Base-by-base conservation (phyloP, 2,113 vertebrate genomes). In the Phalacrocorax pelagicus region DNA sequence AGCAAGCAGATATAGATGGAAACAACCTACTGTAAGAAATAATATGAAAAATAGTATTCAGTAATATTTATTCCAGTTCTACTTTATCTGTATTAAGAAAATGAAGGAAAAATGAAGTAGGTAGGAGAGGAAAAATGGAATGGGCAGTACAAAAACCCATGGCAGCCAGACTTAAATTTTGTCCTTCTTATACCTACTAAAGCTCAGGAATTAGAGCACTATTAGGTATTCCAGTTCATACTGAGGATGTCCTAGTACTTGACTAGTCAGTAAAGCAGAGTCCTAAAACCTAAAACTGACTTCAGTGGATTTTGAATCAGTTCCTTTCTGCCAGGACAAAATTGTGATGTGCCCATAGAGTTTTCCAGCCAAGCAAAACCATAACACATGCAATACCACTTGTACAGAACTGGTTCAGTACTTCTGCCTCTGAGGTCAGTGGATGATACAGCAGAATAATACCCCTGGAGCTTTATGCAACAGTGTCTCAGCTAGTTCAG, bases 381-480 rank as follows among this genome's bases (percentile, higher is more conserved):
- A 20, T 84, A 96, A 88, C 55, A 94, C 61, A 63, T 19, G 40
- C 40, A 80, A 88, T 75, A 84, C 66, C 44, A 66, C n/a, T 94
- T 71, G 42, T 44, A 44, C 0, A 15, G 80, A 81, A 78, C 52
- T 81, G 69, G 77, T 86, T 94, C 59, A 89, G 61, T 55, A 57
- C 59, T 92, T 30, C 23, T 24, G 26, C 23, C 77, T 91, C 61
- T 97, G 95, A 96, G 93, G 94, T 96, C 94, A 95, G 81, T 44
- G 49, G 83, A 95, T 97, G 86, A 95, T 61, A 40, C 61, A 96
- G 96, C 94, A 95, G 73, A 92, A 63, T 91, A 91, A 75, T 30
- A 96, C 55, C 59, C 51, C 42, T 74, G 83, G 77, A 0, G 2
- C n/a, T 92, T 96, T 93, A 32, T 95, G 93, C 78, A 96, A 89